Evolutionary conservation across 2,888 invertebrate species (phyloP).

Genomic region (Cephus nigrinus): DNA sequence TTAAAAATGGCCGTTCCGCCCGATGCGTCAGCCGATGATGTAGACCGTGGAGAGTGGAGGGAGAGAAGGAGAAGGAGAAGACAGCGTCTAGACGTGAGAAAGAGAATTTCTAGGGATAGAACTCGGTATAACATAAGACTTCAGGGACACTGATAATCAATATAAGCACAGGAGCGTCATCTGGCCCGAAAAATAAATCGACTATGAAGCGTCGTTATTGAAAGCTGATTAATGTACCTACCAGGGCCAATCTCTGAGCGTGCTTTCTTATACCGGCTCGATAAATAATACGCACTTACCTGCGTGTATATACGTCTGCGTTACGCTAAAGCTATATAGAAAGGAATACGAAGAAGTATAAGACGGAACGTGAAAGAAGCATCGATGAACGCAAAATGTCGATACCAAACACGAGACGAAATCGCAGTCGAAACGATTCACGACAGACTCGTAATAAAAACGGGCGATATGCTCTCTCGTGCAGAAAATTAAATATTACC

Average conservation of each 20-base stretch:
- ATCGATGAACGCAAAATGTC: neutral
- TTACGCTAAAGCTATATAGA: neutral
- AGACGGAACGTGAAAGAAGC: neutral
- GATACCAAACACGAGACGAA: neutral
- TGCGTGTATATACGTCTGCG: neutral
- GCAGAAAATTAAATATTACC: conserved; percentile 34
- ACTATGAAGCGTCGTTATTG: conserved; percentile 1
- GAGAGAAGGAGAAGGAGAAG: neutral
- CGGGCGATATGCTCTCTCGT: conserved; percentile 24
- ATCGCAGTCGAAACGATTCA: conserved; percentile 24
- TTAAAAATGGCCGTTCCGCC: neutral
- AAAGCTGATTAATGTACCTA: neutral
- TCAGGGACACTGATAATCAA: neutral
- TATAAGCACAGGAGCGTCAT: neutral
- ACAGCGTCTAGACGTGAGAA: neutral
- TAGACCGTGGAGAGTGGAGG: neutral
- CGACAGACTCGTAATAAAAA: conserved; percentile 31
- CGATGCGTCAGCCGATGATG: neutral
- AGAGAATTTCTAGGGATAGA: neutral
- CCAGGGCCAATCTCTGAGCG: neutral
- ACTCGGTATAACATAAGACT: neutral
- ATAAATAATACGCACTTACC: neutral
- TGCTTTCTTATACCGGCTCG: neutral
- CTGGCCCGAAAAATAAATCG: neutral
- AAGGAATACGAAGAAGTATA: neutral